Conservation (phyloP, 2,797 vertebrate genomes). For the Acanthurus lineatus region DNA sequence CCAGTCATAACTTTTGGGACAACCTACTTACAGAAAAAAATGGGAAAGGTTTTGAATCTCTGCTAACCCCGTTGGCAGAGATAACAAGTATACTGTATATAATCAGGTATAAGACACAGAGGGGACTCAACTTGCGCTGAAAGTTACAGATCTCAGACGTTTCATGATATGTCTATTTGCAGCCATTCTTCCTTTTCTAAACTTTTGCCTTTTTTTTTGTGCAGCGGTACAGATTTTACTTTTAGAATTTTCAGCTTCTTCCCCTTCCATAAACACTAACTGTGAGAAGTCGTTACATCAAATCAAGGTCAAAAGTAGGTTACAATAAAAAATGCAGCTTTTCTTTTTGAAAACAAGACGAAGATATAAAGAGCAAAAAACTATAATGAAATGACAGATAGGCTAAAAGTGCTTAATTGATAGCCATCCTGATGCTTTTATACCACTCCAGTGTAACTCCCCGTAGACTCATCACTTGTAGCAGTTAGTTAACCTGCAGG, state of each 20-base stretch:
- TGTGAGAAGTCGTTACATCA: conserved; percentile 14
- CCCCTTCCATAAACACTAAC: neutral
- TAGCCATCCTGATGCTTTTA: conserved; percentile 15
- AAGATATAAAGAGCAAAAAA: neutral
- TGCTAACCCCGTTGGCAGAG: conserved; percentile 5
- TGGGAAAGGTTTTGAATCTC: conserved; percentile 4
- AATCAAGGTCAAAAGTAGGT: conserved; percentile 21
- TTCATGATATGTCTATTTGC: conserved; percentile 39
- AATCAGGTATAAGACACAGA: conserved; percentile 24
- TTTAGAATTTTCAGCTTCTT: conserved; percentile 3
- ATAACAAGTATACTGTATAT: conserved; percentile 2
- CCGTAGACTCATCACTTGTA: conserved; percentile 57
- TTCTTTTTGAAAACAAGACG: neutral
- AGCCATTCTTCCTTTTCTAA: conserved; percentile 12
- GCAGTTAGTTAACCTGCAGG: conserved; percentile 59
- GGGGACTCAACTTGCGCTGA: conserved; percentile 11
- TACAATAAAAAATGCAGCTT: neutral
- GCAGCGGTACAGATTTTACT: conserved; percentile 1
- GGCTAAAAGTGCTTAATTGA: conserved; percentile 22
- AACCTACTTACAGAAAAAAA: conserved; percentile 1
- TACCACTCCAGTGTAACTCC: conserved; percentile 30
- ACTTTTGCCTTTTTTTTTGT: conserved; percentile 9
- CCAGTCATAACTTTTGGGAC: conserved; percentile 12
- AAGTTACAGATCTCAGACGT: conserved; percentile 22
- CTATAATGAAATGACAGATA: conserved; percentile 6